Base-by-base conservation (phyloP, 1,140 invertebrate genomes). In the Drosophila erecta region DNA sequence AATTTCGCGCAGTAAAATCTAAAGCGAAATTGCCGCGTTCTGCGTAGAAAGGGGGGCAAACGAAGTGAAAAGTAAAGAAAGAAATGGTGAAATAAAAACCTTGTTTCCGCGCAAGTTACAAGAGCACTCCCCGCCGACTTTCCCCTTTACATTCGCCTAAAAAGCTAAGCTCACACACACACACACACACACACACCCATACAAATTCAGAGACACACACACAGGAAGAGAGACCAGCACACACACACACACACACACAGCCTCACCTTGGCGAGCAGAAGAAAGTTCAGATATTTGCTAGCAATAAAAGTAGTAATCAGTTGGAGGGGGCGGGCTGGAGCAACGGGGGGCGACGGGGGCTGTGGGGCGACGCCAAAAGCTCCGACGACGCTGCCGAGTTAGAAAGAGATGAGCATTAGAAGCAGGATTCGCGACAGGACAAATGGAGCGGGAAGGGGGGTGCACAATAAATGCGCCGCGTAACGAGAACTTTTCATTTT, bases 261-360 rank as follows among this genome's bases (percentile, higher is more conserved):
- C 70, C 65, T 73, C 84, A 89, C 89, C 89, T 90, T 90, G 51
- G 43, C 47, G 74, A 76, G 83, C 75, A 77, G 81, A 50, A 76
- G 74, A 74, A 74, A 74, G 70, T 76, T 78, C 76, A 72, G 81
- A 85, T 89, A 90, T 91, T 91, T 90, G 84, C 81, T 91, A 79
- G 90, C 89, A 92, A 92, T 92, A 92, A 92, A 92, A 92, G 85
- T 92, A 92, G 90, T 92, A 92, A 92, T 92, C 87, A 92, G 78
- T 76, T 72, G 76, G 61, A 47, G 59, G 56, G 59, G 47, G 55
- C 12, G 40, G 27, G 14, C 30, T 35, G 22, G 22, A 3, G 37
- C 2, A 11, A 24, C 5, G 27, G 12, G 6, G 38, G 30, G 27
- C 7, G 27, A 10, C 4, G 24, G 24, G 24, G 27, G 6, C 7